Evolutionary conservation across 30 jellyfish, hydroid and myxozoan genomes (phyloP).

Genomic region (Pseudorhiza aurosa): DNA sequence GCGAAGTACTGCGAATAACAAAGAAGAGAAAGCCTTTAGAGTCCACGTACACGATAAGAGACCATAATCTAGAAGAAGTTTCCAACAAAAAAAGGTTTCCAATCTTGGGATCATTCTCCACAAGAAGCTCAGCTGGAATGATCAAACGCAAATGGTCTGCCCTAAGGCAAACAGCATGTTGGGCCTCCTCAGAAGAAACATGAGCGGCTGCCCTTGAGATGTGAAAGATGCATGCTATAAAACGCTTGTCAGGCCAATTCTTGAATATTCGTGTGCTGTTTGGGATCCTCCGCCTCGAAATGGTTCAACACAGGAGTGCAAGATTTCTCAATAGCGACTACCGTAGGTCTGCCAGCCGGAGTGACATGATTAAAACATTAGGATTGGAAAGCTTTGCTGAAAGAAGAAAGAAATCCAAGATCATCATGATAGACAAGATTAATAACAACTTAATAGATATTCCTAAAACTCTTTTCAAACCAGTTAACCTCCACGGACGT

Average conservation of each 20-base stretch:
- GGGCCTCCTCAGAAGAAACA: too few species aligned
- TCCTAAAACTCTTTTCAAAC: neutral
- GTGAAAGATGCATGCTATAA: too few species aligned
- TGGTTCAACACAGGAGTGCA: too few species aligned
- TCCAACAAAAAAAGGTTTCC: neutral
- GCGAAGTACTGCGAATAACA: constrained; percentile 31
- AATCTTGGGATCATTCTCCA: neutral
- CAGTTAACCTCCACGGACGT: too few species aligned
- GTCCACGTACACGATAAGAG: constrained; percentile 4
- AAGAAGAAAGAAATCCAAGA: neutral
- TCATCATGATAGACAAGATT: neutral
- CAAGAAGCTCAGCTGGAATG: neutral
- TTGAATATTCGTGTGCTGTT: too few species aligned
- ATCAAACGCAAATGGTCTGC: neutral
- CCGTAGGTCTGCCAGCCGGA: too few species aligned
- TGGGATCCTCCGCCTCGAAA: too few species aligned
- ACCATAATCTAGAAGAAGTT: constrained; percentile 1
- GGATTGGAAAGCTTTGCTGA: constrained; percentile 13
- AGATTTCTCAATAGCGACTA: too few species aligned
- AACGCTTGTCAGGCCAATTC: too few species aligned
- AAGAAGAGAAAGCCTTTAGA: constrained; percentile 12
- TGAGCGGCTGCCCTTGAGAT: too few species aligned
- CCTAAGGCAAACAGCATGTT: too few species aligned
- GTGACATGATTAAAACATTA: neutral
- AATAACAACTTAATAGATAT: neutral